Evolutionary conservation across 2,888 invertebrate species (phyloP).

Genomic region (Drosophila kokeensis): DNA sequence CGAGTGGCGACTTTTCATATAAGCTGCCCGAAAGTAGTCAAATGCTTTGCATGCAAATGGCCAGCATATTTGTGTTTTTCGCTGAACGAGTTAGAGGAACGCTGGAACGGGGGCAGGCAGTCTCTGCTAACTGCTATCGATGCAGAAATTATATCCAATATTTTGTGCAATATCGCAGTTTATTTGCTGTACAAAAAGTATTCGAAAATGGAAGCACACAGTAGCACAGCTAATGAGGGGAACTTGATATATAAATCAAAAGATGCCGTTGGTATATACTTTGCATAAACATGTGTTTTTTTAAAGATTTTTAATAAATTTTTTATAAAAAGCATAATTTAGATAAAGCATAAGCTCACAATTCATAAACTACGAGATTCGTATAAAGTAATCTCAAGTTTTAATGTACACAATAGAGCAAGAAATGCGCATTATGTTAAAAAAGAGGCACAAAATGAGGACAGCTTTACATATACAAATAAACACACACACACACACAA

Average conservation of each 20-base stretch:
- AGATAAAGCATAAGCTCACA: neutral
- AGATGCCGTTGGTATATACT: neutral
- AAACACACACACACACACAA: neutral
- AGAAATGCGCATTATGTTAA: constrained; percentile 19
- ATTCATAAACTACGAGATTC: neutral
- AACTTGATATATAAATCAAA: neutral
- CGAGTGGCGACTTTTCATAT: neutral
- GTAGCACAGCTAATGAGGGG: neutral
- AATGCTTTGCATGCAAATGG: constrained; percentile 53
- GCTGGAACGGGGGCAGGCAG: neutral
- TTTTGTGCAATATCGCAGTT: constrained; percentile 8
- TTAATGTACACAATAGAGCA: neutral
- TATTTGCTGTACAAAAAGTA: neutral
- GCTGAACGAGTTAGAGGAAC: constrained; percentile 1
- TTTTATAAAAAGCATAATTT: neutral
- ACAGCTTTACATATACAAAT: constrained; percentile 31
- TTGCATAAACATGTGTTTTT: neutral
- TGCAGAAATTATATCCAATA: constrained; percentile 4
- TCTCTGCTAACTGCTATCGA: neutral
- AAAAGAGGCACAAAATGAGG: constrained; percentile 6
- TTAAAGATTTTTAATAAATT: neutral
- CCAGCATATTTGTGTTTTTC: constrained; percentile 31
- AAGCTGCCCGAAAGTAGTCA: constrained; percentile 29
- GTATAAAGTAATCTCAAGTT: neutral
- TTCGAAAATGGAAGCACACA: neutral